Conservation (phyloP, 2,113 vertebrate species). For the Hymenochirus boettgeri region DNA sequence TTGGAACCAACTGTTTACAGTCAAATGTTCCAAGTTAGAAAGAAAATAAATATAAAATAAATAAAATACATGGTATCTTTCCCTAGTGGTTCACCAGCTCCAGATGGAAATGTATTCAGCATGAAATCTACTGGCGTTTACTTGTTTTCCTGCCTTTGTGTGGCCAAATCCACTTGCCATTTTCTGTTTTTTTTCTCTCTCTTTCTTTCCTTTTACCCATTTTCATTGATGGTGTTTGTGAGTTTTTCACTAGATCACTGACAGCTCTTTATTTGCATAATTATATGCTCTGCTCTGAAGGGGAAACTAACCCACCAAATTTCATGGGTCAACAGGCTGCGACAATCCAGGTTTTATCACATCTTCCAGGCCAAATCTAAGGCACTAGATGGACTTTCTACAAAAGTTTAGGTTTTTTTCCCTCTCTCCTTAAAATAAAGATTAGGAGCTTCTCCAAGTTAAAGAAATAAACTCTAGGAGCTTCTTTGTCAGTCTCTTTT, state of each 20-base stretch:
- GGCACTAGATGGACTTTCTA: conserved; percentile 84
- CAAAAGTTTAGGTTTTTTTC: conserved; percentile 69
- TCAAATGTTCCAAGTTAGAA: too few species aligned
- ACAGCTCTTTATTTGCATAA: conserved; percentile 99
- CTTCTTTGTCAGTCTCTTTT: conserved; percentile 69
- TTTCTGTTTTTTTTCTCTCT: conserved; percentile 68
- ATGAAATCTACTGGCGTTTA: too few species aligned
- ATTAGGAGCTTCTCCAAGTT: conserved; percentile 63
- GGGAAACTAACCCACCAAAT: conserved; percentile 96
- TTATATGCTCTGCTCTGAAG: conserved; percentile 99
- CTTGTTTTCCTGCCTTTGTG: conserved; percentile 19
- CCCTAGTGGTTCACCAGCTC: too few species aligned
- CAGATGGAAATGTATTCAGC: too few species aligned
- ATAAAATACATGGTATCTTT: too few species aligned
- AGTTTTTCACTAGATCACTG: conserved; percentile 92
- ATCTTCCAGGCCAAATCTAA: conserved; percentile 84
- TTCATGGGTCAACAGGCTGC: conserved; percentile 98
- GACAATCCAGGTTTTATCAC: conserved; percentile 99
- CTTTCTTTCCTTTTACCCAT: too few species aligned
- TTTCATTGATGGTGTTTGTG: conserved; percentile 70
- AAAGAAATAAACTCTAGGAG: conserved; percentile 67
- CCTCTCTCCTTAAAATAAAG: conserved; percentile 72
- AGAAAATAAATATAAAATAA: too few species aligned
- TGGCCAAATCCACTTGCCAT: conserved; percentile 34
- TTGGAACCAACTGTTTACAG: too few species aligned